A percentile compares a stretch with the other conserved stretches of the same genome.
Conservation (phyloP, 2,113 vertebrate genomes). For the Pterocles burchelli region DNA sequence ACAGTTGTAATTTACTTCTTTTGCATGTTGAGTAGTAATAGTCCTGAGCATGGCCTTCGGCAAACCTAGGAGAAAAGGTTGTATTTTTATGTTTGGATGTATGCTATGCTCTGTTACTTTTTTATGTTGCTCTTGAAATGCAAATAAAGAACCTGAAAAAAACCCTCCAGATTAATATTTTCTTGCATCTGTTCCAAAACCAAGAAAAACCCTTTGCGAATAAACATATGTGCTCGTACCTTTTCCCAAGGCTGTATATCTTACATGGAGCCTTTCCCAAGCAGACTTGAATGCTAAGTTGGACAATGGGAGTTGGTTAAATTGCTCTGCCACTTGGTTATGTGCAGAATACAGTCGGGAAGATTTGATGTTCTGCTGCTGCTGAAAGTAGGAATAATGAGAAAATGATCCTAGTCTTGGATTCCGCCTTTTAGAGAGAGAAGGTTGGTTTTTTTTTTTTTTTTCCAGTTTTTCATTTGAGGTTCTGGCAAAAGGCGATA, state of each 20-base stretch:
- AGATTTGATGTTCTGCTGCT: neutral
- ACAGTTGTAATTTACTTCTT: conserved; percentile 3
- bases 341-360: neutral
- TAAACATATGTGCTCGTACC: fast-evolving
- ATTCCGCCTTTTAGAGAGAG: neutral
- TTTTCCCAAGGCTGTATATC: neutral
- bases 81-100: neutral
- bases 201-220: neutral
- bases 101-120: neutral
- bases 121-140: conserved; percentile 17
- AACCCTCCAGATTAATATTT: neutral
- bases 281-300: neutral
- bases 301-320: neutral
- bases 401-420: neutral
- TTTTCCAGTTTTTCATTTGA: conserved; percentile 3
- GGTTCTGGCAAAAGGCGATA: neutral
- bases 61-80: neutral
- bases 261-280: neutral
- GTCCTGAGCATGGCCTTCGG: neutral
- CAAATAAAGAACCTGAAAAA: conserved; percentile 4
- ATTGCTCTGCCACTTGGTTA: neutral
- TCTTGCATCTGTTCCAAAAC: neutral
- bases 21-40: neutral
- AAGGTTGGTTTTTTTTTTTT: neutral
- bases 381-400: neutral